These are phyloP conservation scores for Prostheceraeus crozeri DNA, from an alignment of 2,888 invertebrate genomes.

Conservation along the genomic window DNA sequence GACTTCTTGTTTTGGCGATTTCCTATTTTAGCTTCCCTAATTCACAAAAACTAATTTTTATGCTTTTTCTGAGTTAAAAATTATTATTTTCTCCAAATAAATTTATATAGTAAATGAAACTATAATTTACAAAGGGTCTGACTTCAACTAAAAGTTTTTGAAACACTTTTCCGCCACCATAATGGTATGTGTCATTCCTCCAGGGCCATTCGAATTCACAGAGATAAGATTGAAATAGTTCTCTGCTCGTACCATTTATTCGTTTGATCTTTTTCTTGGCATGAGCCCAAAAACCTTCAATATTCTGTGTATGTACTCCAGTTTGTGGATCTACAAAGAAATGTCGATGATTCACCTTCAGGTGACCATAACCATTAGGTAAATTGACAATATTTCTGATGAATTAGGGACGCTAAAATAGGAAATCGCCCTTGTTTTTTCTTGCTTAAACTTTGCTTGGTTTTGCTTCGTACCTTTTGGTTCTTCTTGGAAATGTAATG, in stretches of 20 bases:
- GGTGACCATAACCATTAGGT: conserved; percentile 20
- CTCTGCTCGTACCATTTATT: conserved; percentile 23
- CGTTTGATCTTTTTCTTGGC: conserved; percentile 18
- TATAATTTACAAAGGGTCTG: too few relatives aligned
- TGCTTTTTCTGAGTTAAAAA: too few relatives aligned
- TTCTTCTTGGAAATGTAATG: too few relatives aligned
- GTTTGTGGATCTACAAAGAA: conserved; percentile 5
- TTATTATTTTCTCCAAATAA: too few relatives aligned
- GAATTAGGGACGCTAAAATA: too few relatives aligned
- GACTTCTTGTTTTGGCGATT: too few relatives aligned
- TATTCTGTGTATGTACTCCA: conserved; percentile 17
- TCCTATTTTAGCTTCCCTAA: too few relatives aligned
- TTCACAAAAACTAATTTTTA: too few relatives aligned
- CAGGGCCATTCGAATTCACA: conserved; percentile 30
- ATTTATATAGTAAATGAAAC: too few relatives aligned
- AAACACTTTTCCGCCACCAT: conserved; percentile 27
- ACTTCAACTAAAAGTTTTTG: conserved; percentile 29
- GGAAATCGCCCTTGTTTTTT: too few relatives aligned
- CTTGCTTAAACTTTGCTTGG: too few relatives aligned
- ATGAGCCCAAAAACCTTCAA: conserved; percentile 18
- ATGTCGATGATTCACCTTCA: background rate
- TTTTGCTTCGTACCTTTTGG: too few relatives aligned
- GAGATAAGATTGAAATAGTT: conserved; percentile 24
- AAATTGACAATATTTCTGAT: conserved; percentile 19
- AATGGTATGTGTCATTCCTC: conserved; percentile 22